Base-by-base conservation (phyloP, 2,113 vertebrate species). In the Sebastes schlegelii region DNA sequence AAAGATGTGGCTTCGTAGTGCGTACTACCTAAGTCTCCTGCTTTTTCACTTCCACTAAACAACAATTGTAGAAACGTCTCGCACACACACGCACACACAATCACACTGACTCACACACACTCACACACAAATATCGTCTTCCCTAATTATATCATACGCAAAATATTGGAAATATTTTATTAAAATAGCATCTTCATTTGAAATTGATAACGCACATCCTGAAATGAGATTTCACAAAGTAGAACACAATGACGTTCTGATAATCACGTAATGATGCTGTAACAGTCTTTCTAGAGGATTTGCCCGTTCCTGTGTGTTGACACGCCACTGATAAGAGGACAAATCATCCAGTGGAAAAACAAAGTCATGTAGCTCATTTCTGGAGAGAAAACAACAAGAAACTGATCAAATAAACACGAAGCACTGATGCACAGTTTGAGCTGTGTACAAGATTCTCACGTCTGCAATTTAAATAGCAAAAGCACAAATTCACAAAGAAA, bases 121-220 rank as follows among this genome's bases (percentile, higher is more conserved):
- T 21, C 21, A 34, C 45, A 13, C 21, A 64, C 40, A 71, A 14
- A 42, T 26, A 55, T 65, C 19, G 8, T 43, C n/a, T 45, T 62
- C 51, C 54, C 49, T 60, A 74, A 42, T 80, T 46, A 74, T 16
- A 52, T 63, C 23, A 68, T 19, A 87, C n/a, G 63, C 71, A 84
- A 88, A 89, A 83, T 86, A 87, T 57, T 91, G 85, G 89, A 94
- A 95, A 88, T 96, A 96, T 96, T 98, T 99, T 97, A 98, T 97
- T 97, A 98, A 99, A 99, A 98, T 98, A 98, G 93, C 93, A 95
- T 97, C 95, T 96, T 95, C 95, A 96, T 92, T 92, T 95, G 94
- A 96, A 96, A 96, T 93, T 93, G 93, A 96, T 87, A 84, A 95
- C 94, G 94, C 94, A 89, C 75, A 80, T 84, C 86, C 54, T 81